Evolutionary conservation across 2,797 vertebrate genomes (phyloP).

Genomic region (Corythornis leucogaster): DNA sequence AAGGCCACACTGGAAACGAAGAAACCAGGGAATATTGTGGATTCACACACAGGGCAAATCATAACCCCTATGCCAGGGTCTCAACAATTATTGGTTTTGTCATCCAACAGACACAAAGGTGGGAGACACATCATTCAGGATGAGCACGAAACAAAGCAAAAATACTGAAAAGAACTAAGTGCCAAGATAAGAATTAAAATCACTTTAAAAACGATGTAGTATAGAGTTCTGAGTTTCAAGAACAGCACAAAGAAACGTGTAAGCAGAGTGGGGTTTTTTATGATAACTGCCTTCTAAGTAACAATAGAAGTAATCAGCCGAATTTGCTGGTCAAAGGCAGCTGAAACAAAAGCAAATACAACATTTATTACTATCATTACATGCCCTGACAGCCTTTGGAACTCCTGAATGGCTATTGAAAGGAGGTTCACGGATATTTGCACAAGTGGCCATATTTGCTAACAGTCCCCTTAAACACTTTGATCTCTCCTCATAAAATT

Average conservation of each 20-base stretch:
- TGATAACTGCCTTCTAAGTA: conserved; percentile 55
- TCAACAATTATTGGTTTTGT: neutral
- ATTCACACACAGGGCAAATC: neutral
- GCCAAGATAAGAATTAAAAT: neutral
- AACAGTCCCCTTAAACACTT: conserved; percentile 60
- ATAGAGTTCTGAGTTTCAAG: conserved; percentile 20
- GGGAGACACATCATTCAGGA: neutral
- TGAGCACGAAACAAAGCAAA: neutral
- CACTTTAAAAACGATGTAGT: neutral
- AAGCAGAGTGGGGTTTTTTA: conserved; percentile 33
- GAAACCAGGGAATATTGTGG: neutral
- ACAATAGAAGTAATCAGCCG: conserved; percentile 44
- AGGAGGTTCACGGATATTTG: conserved; percentile 68
- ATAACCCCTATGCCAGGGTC: neutral
- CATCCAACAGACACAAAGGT: neutral
- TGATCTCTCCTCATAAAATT: conserved; percentile 70
- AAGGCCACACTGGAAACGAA: neutral
- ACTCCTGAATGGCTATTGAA: conserved; percentile 49
- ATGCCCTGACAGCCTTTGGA: conserved; percentile 69
- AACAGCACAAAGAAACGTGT: conserved; percentile 27
- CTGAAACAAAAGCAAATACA: conserved; percentile 72
- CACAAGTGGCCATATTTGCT: conserved; percentile 72
- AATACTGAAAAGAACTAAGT: neutral
- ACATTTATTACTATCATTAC: conserved; percentile 71
- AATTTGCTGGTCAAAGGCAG: conserved; percentile 63